A percentile compares a stretch with the other conserved stretches of the same genome.
Conservation (phyloP, 2,797 vertebrate species). For the Sparidentex hasta region DNA sequence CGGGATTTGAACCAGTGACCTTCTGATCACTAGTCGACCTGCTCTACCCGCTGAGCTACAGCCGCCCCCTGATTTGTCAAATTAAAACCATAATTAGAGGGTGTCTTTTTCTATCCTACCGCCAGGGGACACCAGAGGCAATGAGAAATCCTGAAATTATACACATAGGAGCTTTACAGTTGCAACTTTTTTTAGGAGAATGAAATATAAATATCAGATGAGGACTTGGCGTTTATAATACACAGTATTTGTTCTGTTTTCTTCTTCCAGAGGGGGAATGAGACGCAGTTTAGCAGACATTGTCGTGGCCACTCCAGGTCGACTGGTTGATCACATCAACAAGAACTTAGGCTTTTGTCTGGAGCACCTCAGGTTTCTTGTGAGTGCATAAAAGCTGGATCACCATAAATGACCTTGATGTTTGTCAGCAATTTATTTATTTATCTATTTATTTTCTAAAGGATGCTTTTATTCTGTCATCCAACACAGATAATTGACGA, state of each 20-base stretch:
- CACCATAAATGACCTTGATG: neutral
- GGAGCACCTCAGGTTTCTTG: slow-evolving; percentile 92
- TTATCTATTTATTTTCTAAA: neutral
- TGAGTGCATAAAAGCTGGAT: slow-evolving; percentile 69
- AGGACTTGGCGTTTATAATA: neutral
- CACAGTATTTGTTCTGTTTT: neutral
- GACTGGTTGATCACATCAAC: slow-evolving; percentile 95
- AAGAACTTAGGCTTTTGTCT: slow-evolving; percentile 90
- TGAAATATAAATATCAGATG: neutral
- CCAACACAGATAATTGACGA: slow-evolving; percentile 92
- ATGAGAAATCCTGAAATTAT: neutral
- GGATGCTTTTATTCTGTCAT: neutral
- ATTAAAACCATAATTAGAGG: too few species aligned
- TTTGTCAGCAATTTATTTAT: fast-evolving
- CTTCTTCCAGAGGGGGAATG: slow-evolving; percentile 64
- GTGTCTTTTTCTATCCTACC: neutral
- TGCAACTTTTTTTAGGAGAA: neutral
- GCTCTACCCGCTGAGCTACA: too few species aligned
- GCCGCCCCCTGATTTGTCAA: too few species aligned
- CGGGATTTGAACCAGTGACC: too few species aligned
- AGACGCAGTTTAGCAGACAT: slow-evolving; percentile 92
- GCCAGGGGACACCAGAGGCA: neutral
- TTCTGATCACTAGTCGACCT: too few species aligned
- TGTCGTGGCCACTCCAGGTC: slow-evolving; percentile 94
- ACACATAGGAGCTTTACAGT: neutral